These are phyloP conservation scores for Anarsia innoxiella DNA, from an alignment of 2,888 invertebrate species.

Conservation along the genomic window DNA sequence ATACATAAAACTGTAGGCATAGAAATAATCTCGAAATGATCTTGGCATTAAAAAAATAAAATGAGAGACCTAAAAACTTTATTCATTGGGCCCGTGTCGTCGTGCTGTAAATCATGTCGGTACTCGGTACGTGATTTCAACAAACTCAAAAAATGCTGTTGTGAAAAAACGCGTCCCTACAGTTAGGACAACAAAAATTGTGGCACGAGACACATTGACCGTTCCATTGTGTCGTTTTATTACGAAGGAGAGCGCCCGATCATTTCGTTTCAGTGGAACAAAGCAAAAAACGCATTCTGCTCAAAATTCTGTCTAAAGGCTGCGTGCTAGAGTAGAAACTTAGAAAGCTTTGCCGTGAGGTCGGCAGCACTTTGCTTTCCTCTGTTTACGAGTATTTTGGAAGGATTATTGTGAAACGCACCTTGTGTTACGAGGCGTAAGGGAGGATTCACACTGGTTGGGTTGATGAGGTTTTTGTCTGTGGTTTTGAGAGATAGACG, in stretches of 20 bases:
- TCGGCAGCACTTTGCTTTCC: slow-evolving; percentile 1
- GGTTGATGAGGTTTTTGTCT: slow-evolving; percentile 30
- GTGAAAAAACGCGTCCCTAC: slow-evolving; percentile 34
- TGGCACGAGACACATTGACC: slow-evolving; percentile 70
- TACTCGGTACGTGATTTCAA: slow-evolving; percentile 45
- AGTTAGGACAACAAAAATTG: slow-evolving; percentile 43
- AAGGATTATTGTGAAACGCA: background rate
- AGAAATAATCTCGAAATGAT: too few relatives aligned
- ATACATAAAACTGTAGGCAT: too few relatives aligned
- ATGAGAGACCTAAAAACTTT: slow-evolving; percentile 15
- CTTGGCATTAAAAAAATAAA: too few relatives aligned
- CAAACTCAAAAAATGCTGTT: slow-evolving; percentile 40
- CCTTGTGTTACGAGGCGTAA: slow-evolving; percentile 16
- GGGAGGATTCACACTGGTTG: slow-evolving; percentile 15
- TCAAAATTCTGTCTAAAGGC: slow-evolving; percentile 12
- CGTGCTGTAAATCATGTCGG: slow-evolving; percentile 36
- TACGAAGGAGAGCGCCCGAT: slow-evolving; percentile 39
- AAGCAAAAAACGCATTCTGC: slow-evolving; percentile 24
- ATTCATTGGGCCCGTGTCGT: slow-evolving; percentile 20
- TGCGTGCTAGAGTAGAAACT: slow-evolving; percentile 3
- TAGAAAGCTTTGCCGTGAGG: background rate
- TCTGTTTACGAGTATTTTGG: slow-evolving; percentile 12
- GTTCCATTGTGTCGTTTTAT: slow-evolving; percentile 57
- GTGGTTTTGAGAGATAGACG: slow-evolving; percentile 40
- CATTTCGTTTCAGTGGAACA: slow-evolving; percentile 50